Percentiles rank a stretch among this genome's conserved stretches.
phyloP scores from a whole-genome alignment of 2,113 vertebrate species.

The Oceanodroma tethys region DNA sequence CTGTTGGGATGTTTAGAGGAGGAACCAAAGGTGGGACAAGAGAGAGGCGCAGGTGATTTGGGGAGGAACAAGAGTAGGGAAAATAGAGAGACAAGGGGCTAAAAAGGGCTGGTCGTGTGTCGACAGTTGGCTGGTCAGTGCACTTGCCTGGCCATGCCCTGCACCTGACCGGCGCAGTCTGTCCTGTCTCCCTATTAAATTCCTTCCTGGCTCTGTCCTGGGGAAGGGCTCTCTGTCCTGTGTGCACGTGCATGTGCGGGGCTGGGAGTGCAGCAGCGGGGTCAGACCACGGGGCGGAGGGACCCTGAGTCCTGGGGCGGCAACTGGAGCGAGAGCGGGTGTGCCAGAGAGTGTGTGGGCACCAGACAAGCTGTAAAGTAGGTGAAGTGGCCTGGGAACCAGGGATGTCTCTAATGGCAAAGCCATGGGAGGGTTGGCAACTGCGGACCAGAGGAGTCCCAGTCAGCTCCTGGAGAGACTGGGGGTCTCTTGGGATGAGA shows the following conservation, averaged over 20 bases:
- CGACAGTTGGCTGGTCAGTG: no score
- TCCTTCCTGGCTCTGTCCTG: neutral
- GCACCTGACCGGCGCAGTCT: neutral
- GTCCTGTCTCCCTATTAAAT: neutral
- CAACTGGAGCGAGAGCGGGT: fast-evolving
- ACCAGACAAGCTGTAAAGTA: neutral
- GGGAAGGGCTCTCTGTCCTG: neutral
- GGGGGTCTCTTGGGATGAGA: neutral
- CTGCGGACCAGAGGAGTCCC: neutral
- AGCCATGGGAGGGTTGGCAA: neutral
- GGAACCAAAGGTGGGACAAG: neutral
- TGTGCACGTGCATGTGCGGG: fast-evolving
- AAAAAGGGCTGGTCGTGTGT: neutral
- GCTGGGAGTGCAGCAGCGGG: neutral
- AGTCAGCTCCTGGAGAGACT: neutral
- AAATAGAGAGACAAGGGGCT: neutral
- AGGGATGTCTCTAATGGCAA: neutral
- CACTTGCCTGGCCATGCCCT: neutral
- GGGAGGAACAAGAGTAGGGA: no score
- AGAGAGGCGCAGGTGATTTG: neutral
- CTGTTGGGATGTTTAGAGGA: no score
- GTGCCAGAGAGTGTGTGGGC: no score
- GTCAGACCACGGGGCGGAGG: neutral
- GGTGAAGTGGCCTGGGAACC: neutral
- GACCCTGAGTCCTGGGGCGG: neutral